phyloP scores from a whole-genome alignment of 2,797 vertebrate genomes.

The Pygocentrus nattereri region DNA sequence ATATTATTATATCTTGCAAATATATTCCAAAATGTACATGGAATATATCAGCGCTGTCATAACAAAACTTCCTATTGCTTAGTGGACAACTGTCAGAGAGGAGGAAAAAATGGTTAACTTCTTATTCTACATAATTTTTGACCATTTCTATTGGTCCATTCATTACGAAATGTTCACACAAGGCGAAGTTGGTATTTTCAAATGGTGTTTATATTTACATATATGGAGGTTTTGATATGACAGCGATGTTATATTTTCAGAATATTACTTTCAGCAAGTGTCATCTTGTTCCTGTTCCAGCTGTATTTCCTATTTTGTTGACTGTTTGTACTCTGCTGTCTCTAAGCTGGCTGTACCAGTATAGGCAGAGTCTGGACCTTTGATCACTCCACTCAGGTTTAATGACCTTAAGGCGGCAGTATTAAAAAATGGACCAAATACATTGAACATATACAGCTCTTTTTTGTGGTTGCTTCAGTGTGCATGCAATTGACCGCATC shows the following conservation, averaged over 20 bases:
- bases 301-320: neutral
- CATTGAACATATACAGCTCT: neutral
- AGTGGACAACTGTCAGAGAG: neutral
- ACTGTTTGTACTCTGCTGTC: neutral
- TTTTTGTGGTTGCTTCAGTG: neutral
- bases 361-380: neutral
- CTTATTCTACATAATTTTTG: neutral
- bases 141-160: neutral
- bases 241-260: neutral
- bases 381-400: slow-evolving; percentile 20
- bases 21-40: neutral
- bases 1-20: neutral
- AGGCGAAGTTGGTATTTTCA: too few species aligned
- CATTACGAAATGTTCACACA: neutral
- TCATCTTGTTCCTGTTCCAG: slow-evolving; percentile 16
- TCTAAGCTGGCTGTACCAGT: neutral
- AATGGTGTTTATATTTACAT: too few species aligned
- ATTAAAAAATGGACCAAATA: neutral
- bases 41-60: neutral
- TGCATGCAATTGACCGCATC: neutral
- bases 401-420: neutral
- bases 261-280: neutral
- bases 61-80: neutral
- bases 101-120: neutral
- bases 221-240: neutral